Conservation (phyloP, 2,113 vertebrate species). For the Rhinoderma darwinii region DNA sequence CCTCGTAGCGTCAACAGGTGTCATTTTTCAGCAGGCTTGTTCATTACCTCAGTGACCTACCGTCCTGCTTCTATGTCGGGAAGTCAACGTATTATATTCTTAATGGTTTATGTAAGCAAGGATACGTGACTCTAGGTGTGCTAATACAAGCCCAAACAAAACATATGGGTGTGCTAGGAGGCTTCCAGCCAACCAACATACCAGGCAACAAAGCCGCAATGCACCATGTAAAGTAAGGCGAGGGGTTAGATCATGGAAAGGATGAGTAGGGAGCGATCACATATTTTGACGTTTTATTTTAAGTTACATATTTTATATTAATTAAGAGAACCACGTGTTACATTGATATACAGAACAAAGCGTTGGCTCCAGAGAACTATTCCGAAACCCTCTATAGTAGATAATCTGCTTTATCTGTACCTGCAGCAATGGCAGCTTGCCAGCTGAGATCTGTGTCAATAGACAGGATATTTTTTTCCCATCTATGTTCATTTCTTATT, state of each 20-base stretch:
- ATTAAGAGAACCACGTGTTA: constrained; percentile 6
- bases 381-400: neutral
- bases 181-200: constrained; percentile 50
- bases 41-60: constrained; percentile 58
- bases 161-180: constrained; percentile 47
- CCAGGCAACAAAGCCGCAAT: constrained; percentile 32
- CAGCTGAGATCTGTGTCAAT: constrained; percentile 4
- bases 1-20: constrained; percentile 39
- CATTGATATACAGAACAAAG: neutral
- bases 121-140: constrained; percentile 53
- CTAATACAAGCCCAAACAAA: constrained; percentile 48
- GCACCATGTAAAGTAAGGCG: neutral
- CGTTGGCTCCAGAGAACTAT: neutral
- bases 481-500: constrained; percentile 23
- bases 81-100: constrained; percentile 53
- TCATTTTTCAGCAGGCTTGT: constrained; percentile 40
- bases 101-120: constrained; percentile 60
- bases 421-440: constrained; percentile 39
- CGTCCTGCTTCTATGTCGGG: constrained; percentile 42
- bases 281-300: no score
- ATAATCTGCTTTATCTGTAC: constrained; percentile 40
- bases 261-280: neutral
- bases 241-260: constrained; percentile 45
- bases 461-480: constrained; percentile 21
- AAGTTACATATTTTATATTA: neutral